These are phyloP conservation scores for Falco biarmicus DNA, from an alignment of 2,797 vertebrate species.

Conservation along the genomic window DNA sequence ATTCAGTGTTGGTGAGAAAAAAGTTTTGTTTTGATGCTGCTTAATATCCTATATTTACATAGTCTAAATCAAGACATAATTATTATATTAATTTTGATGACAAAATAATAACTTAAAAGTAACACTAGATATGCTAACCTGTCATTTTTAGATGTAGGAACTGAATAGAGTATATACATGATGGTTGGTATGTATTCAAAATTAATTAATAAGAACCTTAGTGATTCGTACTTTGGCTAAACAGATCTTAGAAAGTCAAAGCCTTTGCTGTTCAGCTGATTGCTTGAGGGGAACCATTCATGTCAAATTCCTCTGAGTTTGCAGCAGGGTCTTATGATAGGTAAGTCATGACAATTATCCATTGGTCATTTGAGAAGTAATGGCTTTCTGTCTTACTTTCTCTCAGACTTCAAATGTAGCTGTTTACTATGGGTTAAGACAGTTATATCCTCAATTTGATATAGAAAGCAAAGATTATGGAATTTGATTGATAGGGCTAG, in stretches of 20 bases:
- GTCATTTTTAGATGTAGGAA: not conserved
- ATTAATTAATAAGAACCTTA: not conserved
- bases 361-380: not conserved
- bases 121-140: conserved; percentile 21
- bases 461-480: not conserved
- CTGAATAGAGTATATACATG: conserved; percentile 30
- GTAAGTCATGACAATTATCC: not conserved
- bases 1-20: not conserved
- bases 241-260: not conserved
- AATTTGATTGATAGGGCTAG: not conserved
- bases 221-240: not conserved
- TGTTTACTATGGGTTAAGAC: not conserved
- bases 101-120: conserved; percentile 42
- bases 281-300: not conserved
- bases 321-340: not conserved
- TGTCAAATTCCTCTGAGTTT: not conserved
- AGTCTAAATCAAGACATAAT: conserved; percentile 8
- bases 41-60: not conserved
- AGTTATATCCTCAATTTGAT: not conserved
- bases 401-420: not conserved
- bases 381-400: not conserved
- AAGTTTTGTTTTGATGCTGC: not conserved
- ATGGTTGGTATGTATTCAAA: conserved; percentile 4
- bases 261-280: not conserved
- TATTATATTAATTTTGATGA: conserved; percentile 52